Percentiles rank a stretch among this genome's conserved stretches.
phyloP scores from a whole-genome alignment of 2,888 invertebrate species.

The Nomada goodeniana region DNA sequence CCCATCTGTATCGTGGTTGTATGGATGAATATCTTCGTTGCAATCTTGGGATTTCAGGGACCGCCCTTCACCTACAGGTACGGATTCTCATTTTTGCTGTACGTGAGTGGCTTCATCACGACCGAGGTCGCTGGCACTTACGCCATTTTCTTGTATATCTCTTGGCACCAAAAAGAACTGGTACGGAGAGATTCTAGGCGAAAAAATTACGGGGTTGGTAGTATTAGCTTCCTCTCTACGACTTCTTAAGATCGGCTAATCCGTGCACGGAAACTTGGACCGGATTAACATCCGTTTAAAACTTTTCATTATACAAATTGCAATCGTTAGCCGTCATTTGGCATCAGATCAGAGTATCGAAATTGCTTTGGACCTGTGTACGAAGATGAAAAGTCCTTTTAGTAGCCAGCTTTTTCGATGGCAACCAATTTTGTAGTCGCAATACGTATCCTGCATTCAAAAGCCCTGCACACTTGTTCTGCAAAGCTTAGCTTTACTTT shows the following conservation, averaged over 20 bases:
- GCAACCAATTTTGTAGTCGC: no score
- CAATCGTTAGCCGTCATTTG: slow-evolving; percentile 22
- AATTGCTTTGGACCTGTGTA: not conserved
- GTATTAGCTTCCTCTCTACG: slow-evolving; percentile 61
- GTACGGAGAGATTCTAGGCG: slow-evolving; percentile 85
- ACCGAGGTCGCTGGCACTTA: slow-evolving; percentile 94
- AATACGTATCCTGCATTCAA: no score
- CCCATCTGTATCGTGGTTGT: slow-evolving; percentile 39
- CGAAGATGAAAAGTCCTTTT: not conserved
- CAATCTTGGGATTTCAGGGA: slow-evolving; percentile 85
- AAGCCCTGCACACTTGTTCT: no score
- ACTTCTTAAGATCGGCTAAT: not conserved
- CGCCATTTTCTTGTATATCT: slow-evolving; percentile 94
- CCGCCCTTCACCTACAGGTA: slow-evolving; percentile 94
- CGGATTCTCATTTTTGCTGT: slow-evolving; percentile 94
- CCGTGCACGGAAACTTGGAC: slow-evolving; percentile 15
- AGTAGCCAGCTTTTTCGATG: not conserved
- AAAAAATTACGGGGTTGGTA: slow-evolving; percentile 80
- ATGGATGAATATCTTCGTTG: slow-evolving; percentile 55
- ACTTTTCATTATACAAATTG: slow-evolving; percentile 19
- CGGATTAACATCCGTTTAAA: slow-evolving; percentile 39
- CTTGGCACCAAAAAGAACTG: slow-evolving; percentile 90
- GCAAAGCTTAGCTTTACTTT: no score
- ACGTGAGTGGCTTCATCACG: slow-evolving; percentile 93
- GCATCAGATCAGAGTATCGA: slow-evolving; percentile 15